Conservation (phyloP, 2,888 invertebrate genomes). For the Cryptocheilus praepositus region DNA sequence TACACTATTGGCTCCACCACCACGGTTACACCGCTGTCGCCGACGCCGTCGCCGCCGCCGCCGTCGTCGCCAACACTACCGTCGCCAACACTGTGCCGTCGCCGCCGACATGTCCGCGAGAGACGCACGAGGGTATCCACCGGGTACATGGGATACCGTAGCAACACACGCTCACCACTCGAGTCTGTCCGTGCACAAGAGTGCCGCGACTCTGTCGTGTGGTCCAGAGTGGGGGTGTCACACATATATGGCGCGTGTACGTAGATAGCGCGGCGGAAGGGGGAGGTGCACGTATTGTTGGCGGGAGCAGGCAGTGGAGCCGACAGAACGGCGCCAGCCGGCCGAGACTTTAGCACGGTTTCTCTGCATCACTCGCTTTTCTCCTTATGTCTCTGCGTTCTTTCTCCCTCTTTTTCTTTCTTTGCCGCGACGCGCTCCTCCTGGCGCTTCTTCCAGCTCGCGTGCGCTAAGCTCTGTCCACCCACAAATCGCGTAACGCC, state of each 20-base stretch:
- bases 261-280: not conserved
- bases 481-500: conserved; percentile 1
- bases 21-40: conserved; percentile 1
- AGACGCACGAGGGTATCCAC: not conserved
- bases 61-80: not conserved
- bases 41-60: conserved; percentile 19
- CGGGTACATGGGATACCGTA: too few species aligned
- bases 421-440: not conserved
- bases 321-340: conserved; percentile 68
- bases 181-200: too few species aligned
- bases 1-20: conserved; percentile 22
- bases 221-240: too few species aligned
- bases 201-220: too few species aligned
- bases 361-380: conserved; percentile 40
- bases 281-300: conserved; percentile 62
- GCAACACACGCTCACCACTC: too few species aligned
- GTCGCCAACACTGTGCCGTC: conserved; percentile 1
- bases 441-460: not conserved
- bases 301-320: conserved; percentile 60
- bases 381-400: conserved; percentile 28
- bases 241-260: too few species aligned
- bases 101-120: conserved; percentile 9
- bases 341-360: conserved; percentile 57
- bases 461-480: not conserved
- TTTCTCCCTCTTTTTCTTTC: conserved; percentile 21